Base-by-base conservation (phyloP, 2,888 invertebrate species). In the Drosophila phalerata region DNA sequence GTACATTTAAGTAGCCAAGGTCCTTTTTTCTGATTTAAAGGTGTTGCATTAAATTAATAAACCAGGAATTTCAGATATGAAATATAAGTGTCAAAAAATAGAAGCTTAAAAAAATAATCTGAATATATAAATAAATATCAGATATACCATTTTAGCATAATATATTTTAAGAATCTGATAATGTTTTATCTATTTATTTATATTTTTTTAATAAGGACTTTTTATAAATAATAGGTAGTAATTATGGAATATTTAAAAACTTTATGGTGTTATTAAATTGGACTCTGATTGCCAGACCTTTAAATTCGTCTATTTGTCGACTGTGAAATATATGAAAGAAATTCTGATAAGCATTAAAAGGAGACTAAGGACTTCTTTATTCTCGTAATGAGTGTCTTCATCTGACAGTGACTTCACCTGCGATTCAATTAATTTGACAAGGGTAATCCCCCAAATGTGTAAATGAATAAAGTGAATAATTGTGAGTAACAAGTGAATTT, bases 381-480 rank as follows among this genome's bases (percentile, higher is more conserved):
- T 17, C 30, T 19, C 11, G 11, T 19, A 13, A 40, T 32, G 8
- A 56, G 5, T 22, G 11, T 34, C 22, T 48, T 57, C 8, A 49
- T 19, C 40, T 62, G 55, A 25, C 37, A 11, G 43, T 58, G 19
- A 38, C 43, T 70, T 63, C 37, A 43, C 19, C 63, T 68, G 49
- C 53, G 56, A 60, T 73, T 81, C 49, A 69, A 68, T 76, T 79
- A 60, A 73, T 53, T 88, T 77, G 88, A 88, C 71, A 67, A 68
- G 83, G 82, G 75, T 78, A 60, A 63, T 73, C 22, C 25, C 8
- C 40, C 38, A 57, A 32, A 65, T 56, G n/a, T 28, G 17, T 47
- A n/a, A 64, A 34, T 45, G 43, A 61, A 19, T 25, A 13, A 56
- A 63, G 43, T 63, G 65, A 70, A 66, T 77, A 76, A 73, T 69